Base-by-base conservation (phyloP, 2,113 vertebrate genomes). In the Chitala chitala region DNA sequence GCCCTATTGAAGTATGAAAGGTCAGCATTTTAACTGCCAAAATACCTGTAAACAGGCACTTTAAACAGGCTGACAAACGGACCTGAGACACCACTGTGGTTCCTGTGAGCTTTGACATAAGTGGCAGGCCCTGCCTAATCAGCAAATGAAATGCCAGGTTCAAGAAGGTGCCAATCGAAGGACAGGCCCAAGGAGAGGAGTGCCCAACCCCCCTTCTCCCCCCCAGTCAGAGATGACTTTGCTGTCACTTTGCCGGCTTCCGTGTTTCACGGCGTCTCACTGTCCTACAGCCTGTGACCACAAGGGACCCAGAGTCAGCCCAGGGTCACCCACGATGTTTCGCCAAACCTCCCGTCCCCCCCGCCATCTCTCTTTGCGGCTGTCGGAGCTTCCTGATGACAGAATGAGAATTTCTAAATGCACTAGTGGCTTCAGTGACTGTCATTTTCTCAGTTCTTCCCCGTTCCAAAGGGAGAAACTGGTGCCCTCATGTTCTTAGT, bases 221-320 rank as follows among this genome's bases (percentile, higher is more conserved):
- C 90, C n/a, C n/a, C n/a, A n/a, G n/a, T n/a, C n/a, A n/a, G n/a
- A 92, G 91, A 87, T 79, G 83, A 81, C 79, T 86, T 86, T 85
- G 86, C 89, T 93, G 92, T 94, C 92, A 93, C 87, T 90, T 87
- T 85, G 85, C 84, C 86, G 78, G 83, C 86, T 89, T 87, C 82
- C 80, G 79, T 80, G 83, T 87, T 90, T 90, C 86, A 89, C 85
- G 86, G 31, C 76, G 86, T 83, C 89, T 81, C 81, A 74, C 73
- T 38, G 73, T 86, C 89, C 82, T 86, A 24, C 29, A 79, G 74
- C 64, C 85, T 82, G 78, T 78, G 80, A 83, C 86, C 89, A 84
- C 89, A 69, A 79, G 89, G 89, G 91, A 93, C 82, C 73, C 74
- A 72, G 0, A 76, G 84, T 78, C 75, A 84, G 79, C 81, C 75